phyloP scores from a whole-genome alignment of 2,113 vertebrate species.

The Athene cunicularia region DNA sequence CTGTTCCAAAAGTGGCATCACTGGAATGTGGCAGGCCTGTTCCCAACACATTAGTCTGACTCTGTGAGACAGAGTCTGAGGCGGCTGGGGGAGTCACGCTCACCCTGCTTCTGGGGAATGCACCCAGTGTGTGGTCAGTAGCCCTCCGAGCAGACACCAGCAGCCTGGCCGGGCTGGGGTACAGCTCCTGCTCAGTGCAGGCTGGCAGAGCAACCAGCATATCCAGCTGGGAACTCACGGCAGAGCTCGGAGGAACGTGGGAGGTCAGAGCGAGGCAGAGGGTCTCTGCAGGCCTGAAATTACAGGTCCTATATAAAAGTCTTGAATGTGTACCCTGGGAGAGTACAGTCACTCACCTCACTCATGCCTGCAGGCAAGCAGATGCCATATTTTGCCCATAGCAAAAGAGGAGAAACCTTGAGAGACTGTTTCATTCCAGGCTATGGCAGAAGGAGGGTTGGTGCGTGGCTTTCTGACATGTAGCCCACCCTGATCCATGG shows the following conservation, averaged over 20 bases:
- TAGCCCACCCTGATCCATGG: background rate
- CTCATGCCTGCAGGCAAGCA: background rate
- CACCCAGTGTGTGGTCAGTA: background rate
- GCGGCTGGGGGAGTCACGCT: background rate
- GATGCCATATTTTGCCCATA: accelerated
- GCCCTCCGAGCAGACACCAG: accelerated
- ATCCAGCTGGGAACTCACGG: accelerated
- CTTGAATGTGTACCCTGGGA: background rate
- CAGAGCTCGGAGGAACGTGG: accelerated
- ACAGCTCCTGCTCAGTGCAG: accelerated
- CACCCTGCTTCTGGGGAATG: accelerated
- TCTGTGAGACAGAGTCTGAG: too few species aligned
- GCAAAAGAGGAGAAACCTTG: background rate
- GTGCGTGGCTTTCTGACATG: background rate
- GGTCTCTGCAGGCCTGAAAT: background rate
- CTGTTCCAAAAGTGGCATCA: background rate
- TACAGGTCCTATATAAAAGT: background rate
- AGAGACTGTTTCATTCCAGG: background rate
- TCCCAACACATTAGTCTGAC: too few species aligned
- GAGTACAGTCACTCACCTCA: background rate
- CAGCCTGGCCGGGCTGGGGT: accelerated
- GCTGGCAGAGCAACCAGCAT: background rate
- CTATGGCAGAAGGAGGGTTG: background rate
- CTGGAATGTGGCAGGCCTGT: too few species aligned
- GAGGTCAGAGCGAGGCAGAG: background rate